Conservation (phyloP, 2,113 vertebrate species). For the Gymnarchus niloticus region DNA sequence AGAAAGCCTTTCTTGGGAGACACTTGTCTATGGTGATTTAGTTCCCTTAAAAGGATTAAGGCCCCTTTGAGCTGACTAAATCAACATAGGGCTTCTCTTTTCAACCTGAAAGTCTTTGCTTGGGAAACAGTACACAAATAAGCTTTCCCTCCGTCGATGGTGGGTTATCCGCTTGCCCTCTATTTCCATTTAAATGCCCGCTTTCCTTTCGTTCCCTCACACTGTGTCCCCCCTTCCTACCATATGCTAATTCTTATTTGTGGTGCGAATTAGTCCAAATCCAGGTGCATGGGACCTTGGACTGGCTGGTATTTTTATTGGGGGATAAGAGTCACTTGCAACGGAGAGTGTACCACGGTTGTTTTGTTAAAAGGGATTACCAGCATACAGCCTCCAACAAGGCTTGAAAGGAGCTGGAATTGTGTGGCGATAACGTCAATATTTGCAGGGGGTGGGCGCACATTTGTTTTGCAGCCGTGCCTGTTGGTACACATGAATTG, state of each 20-base stretch:
- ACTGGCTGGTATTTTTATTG: conserved; percentile 66
- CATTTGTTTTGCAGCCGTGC: conserved; percentile 32
- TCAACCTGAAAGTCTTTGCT: conserved; percentile 68
- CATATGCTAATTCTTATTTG: conserved; percentile 82
- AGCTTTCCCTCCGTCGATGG: conserved; percentile 71
- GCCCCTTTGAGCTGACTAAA: conserved; percentile 87
- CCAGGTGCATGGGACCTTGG: conserved; percentile 73
- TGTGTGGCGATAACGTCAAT: conserved; percentile 60
- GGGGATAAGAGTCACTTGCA: conserved; percentile 42
- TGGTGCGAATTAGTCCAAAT: conserved; percentile 66
- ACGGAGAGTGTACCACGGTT: conserved; percentile 53
- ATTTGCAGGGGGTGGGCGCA: conserved; percentile 71
- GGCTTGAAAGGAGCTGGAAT: conserved; percentile 46
- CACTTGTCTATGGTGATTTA: conserved; percentile 82
- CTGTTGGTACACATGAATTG: conserved; percentile 41
- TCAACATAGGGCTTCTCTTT: conserved; percentile 82
- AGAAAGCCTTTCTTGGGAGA: conserved; percentile 77
- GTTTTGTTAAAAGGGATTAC: conserved; percentile 76
- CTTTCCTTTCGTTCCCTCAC: conserved; percentile 67
- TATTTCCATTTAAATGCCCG: conserved; percentile 89
- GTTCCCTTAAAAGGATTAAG: conserved; percentile 93
- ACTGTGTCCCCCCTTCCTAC: conserved; percentile 66
- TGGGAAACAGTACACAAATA: conserved; percentile 90
- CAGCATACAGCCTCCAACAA: conserved; percentile 60
- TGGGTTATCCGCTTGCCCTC: conserved; percentile 78